phyloP scores from a whole-genome alignment of 2,888 invertebrate species.

The Troides oblongomaculatus region DNA sequence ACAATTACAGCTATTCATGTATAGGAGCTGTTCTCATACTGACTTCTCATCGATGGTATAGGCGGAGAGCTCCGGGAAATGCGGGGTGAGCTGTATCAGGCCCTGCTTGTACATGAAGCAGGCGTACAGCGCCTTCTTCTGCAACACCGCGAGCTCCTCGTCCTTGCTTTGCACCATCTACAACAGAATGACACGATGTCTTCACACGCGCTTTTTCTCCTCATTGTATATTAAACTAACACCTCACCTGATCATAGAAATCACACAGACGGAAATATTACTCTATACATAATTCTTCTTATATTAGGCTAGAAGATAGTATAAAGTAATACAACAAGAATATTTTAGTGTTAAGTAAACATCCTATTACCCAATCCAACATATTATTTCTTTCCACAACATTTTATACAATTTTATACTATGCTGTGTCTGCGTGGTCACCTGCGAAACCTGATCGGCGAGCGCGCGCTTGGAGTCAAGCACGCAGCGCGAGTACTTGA shows the following conservation, averaged over 20 bases:
- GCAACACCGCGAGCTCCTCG: slow-evolving; percentile 65
- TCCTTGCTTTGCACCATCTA: slow-evolving; percentile 65
- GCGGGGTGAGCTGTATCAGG: slow-evolving; percentile 58
- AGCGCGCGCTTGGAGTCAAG: slow-evolving; percentile 61
- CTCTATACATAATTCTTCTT: no score
- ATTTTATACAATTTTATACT: no score
- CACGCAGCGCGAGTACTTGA: slow-evolving; percentile 61
- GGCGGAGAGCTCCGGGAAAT: slow-evolving; percentile 51
- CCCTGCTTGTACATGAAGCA: slow-evolving; percentile 68
- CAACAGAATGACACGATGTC: background rate
- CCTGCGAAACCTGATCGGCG: slow-evolving; percentile 60
- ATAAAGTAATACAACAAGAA: no score
- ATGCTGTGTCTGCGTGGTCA: slow-evolving; percentile 30
- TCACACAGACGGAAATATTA: no score
- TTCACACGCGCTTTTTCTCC: no score
- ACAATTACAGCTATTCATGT: no score
- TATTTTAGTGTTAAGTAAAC: no score
- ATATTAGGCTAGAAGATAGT: no score
- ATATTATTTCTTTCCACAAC: no score
- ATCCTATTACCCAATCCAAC: no score
- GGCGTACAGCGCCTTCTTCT: slow-evolving; percentile 62
- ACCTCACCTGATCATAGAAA: no score
- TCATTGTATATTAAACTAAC: no score
- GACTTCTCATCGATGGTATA: slow-evolving; percentile 66
- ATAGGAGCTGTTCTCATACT: slow-evolving; percentile 23